Percentiles rank a stretch among this genome's conserved stretches.
Conservation (phyloP, 1,140 invertebrate genomes). For the Zeugodacus cucurbitae region DNA sequence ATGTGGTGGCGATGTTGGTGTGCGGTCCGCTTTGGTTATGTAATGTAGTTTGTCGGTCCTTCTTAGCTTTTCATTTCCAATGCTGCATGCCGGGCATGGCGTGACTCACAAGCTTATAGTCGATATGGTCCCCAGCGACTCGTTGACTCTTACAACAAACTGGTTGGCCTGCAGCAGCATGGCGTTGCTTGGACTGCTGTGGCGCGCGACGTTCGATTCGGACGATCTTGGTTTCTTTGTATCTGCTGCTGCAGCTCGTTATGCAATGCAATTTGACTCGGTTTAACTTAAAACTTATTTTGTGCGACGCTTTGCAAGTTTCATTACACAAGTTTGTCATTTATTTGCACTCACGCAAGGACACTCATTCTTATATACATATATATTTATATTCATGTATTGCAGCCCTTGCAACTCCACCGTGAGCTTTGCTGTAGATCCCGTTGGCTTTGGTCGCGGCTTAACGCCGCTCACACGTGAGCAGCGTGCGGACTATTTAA, state of each 20-base stretch:
- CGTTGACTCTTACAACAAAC: neutral
- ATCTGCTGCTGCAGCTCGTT: neutral
- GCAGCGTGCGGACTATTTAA: neutral
- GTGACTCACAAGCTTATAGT: neutral
- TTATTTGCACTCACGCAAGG: neutral
- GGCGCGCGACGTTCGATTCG: neutral
- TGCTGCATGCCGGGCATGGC: neutral
- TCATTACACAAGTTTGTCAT: constrained; percentile 44
- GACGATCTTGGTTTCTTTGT: too few relatives aligned
- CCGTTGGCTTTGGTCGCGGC: neutral
- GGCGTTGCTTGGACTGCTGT: neutral
- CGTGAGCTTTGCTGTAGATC: neutral
- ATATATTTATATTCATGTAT: neutral
- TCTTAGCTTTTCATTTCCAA: neutral
- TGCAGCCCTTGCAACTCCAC: neutral
- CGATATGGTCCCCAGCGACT: neutral
- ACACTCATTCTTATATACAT: neutral
- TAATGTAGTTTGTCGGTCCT: neutral
- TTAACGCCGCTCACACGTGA: constrained; percentile 18
- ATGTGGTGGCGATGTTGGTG: neutral
- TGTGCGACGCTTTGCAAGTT: constrained; percentile 39
- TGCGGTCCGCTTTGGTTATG: neutral
- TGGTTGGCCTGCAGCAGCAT: neutral
- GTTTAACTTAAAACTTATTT: constrained; percentile 37
- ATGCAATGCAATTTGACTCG: constrained; percentile 40